Evolutionary conservation across 2,113 vertebrate species (phyloP), one percentile per base, ranked within the genome.

Genomic region (Sclerurus mexicanus): DNA sequence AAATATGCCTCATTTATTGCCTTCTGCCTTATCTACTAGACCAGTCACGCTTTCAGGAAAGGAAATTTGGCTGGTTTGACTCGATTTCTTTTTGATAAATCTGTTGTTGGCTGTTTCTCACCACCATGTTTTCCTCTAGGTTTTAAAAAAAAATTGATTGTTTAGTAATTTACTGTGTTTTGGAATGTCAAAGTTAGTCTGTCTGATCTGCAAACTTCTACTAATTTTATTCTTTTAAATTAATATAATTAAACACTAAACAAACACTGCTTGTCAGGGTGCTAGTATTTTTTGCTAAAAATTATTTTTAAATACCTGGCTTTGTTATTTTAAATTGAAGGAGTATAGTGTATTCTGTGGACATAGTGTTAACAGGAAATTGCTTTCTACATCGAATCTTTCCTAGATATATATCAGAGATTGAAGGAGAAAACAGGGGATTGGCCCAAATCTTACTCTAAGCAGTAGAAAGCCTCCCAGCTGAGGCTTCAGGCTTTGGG

Each of bases 401-500:
- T 75, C 42, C 59, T 89, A 69, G 58, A 71, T 84, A 37, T 50
- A 6, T 47, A 63, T 84, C 73, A 75, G 80, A 84, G 14, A 12
- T 22, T 49, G 42, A 92, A 94, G 78, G 6, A 66, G 31, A 39
- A 90, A 83, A 72, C 66, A 63, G 16, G 3, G 6, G 31, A 85
- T 85, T 89, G 74, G 52, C 35, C 76, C 53, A 87, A 93, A 89
- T 67, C 44, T 87, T 78, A 64, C 40, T 85, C 49, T 47, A 83
- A 91, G 44, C 3, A 0, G 19, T 69, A 39, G 56, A 92, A 92
- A 89, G 8, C 33, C 33, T 87, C 79, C 80, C 64, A 95, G 56
- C 58, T 95, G 83, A 92, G 76, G 66, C 86, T 95, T 92, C 84
- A 82, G 86, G 59, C 76, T 92, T 79, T 91, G 80, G 80, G 67